These are phyloP conservation scores for Melolontha melolontha DNA, from an alignment of 2,888 invertebrate species.

Conservation along the genomic window DNA sequence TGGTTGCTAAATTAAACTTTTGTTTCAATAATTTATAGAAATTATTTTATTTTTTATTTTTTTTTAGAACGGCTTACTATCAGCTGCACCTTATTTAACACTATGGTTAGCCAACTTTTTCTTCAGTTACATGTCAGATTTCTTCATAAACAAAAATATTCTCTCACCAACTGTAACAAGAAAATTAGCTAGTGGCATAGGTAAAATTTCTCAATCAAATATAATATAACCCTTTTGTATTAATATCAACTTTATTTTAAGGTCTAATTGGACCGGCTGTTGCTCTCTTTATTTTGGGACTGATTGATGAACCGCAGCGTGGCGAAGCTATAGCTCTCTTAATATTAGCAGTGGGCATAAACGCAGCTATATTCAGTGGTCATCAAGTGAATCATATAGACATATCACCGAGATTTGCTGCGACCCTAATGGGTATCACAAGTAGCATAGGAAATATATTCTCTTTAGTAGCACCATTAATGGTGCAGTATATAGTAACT, in stretches of 20 bases:
- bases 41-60: no score
- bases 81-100: constrained; percentile 78
- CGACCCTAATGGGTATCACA: constrained; percentile 87
- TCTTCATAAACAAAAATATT: constrained; percentile 68
- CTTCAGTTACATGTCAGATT: constrained; percentile 76
- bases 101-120: constrained; percentile 80
- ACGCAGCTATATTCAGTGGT: constrained; percentile 81
- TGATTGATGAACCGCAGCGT: constrained; percentile 69
- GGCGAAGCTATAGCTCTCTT: constrained; percentile 74
- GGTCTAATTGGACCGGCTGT: constrained; percentile 79
- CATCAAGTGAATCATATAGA: constrained; percentile 86
- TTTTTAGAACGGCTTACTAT: constrained; percentile 73
- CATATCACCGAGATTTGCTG: constrained; percentile 85
- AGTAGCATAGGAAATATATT: constrained; percentile 82
- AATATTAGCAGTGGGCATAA: constrained; percentile 79
- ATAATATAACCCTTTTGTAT: constrained; percentile 9
- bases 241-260: neutral
- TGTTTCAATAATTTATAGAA: no score
- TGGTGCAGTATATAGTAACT: constrained; percentile 76
- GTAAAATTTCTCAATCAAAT: constrained; percentile 16
- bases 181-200: constrained; percentile 75
- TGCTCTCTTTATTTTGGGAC: constrained; percentile 73
- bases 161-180: constrained; percentile 70
- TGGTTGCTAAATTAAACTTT: no score
- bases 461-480: constrained; percentile 82